Conservation (phyloP, 2,888 invertebrate genomes). For the Mythimna ferrago region DNA sequence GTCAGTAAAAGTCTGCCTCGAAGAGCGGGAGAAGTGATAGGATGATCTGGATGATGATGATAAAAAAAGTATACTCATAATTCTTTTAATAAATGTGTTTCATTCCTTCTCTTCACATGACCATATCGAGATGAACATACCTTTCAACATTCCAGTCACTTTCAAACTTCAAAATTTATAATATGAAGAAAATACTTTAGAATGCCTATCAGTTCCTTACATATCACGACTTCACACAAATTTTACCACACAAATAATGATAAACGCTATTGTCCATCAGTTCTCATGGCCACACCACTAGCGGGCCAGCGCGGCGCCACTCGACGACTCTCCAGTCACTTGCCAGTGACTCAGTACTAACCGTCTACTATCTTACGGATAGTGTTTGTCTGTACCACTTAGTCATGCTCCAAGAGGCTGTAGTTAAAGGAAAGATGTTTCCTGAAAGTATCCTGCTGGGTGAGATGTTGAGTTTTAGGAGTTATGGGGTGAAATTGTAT, state of each 20-base stretch:
- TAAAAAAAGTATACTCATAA: too few species aligned
- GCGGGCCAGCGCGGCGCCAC: conserved; percentile 47
- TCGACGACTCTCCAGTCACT: conserved; percentile 42
- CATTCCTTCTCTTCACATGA: too few species aligned
- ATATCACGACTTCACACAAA: too few species aligned
- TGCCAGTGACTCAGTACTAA: conserved; percentile 49
- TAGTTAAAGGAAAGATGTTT: conserved; percentile 23
- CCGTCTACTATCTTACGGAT: conserved; percentile 49
- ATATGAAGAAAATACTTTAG: too few species aligned
- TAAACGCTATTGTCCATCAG: neutral
- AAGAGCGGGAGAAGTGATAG: too few species aligned
- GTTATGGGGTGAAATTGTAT: neutral
- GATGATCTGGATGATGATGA: too few species aligned
- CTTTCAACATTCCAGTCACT: too few species aligned
- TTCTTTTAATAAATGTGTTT: too few species aligned
- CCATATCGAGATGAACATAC: too few species aligned
- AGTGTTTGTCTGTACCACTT: conserved; percentile 51
- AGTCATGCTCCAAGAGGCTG: conserved; percentile 38
- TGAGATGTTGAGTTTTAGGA: conserved; percentile 10
- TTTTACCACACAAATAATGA: neutral
- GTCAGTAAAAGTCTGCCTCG: too few species aligned
- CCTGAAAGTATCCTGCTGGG: conserved; percentile 3
- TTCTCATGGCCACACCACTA: conserved; percentile 48
- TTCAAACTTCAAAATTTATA: too few species aligned
- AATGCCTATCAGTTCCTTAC: too few species aligned